phyloP scores from a whole-genome alignment of 1,140 invertebrate species.

The Panagrolaimus sp. region DNA sequence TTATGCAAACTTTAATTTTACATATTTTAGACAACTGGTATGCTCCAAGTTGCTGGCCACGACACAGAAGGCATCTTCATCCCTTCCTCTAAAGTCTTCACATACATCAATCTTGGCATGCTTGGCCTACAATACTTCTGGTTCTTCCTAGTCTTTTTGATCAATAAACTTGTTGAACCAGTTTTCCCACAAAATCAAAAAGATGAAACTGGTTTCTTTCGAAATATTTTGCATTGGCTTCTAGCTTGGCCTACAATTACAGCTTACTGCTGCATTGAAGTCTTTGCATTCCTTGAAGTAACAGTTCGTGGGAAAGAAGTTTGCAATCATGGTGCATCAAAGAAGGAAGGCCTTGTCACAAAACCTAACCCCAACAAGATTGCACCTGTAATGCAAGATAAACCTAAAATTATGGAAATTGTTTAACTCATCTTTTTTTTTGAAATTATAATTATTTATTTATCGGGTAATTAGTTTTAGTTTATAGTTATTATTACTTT shows the following conservation, averaged over 20 bases:
- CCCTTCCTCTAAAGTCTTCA: conserved; percentile 25
- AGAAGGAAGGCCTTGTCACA: conserved; percentile 42
- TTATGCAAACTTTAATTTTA: too few species aligned
- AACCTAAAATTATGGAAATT: background rate
- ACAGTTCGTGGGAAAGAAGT: conserved; percentile 43
- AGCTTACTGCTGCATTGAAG: conserved; percentile 26
- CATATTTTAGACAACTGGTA: background rate
- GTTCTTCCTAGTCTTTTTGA: conserved; percentile 43
- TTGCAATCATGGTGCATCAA: conserved; percentile 42
- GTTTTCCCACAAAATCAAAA: conserved; percentile 40
- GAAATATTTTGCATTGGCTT: conserved; percentile 42
- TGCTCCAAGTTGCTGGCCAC: conserved; percentile 19
- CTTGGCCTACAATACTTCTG: conserved; percentile 39
- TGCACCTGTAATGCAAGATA: background rate
- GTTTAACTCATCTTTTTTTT: too few species aligned
- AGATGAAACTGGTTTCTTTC: conserved; percentile 37
- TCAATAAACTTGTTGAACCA: conserved; percentile 40
- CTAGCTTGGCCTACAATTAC: conserved; percentile 39
- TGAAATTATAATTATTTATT: too few species aligned
- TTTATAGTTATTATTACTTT: too few species aligned
- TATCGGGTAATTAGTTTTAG: too few species aligned
- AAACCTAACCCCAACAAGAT: background rate
- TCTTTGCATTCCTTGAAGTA: conserved; percentile 37
- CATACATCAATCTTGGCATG: conserved; percentile 33
- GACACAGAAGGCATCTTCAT: conserved; percentile 31